phyloP scores from a whole-genome alignment of 1,140 invertebrate species.

The Dryas iulia region DNA sequence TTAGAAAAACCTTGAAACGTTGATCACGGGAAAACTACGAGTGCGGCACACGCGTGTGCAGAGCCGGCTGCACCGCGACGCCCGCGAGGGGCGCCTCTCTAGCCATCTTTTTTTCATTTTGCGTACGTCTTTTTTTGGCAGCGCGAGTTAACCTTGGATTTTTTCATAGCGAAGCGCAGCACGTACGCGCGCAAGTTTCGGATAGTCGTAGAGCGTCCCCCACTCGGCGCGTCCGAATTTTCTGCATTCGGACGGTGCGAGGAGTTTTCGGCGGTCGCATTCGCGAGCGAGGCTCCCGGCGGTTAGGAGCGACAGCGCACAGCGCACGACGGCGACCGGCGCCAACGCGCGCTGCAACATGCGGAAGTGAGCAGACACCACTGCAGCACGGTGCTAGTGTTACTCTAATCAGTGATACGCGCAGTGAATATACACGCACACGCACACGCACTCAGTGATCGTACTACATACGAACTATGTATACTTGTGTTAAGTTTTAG shows the following conservation, averaged over 20 bases:
- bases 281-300: constrained; percentile 71
- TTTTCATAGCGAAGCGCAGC: constrained; percentile 78
- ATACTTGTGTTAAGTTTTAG: constrained; percentile 64
- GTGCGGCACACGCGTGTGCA: constrained; percentile 47
- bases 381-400: constrained; percentile 61
- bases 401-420: constrained; percentile 54
- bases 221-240: constrained; percentile 77
- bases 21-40: constrained; percentile 31
- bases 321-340: constrained; percentile 44
- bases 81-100: constrained; percentile 69
- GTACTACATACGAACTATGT: constrained; percentile 76
- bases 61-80: constrained; percentile 72
- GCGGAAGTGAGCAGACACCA: constrained; percentile 72
- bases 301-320: constrained; percentile 57
- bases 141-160: constrained; percentile 77
- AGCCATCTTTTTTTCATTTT: constrained; percentile 74
- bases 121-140: constrained; percentile 79
- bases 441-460: constrained; percentile 66
- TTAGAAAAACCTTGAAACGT: constrained; percentile 28
- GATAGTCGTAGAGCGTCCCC: constrained; percentile 78
- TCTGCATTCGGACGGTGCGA: constrained; percentile 74
- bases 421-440: constrained; percentile 71
- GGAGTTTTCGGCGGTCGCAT: constrained; percentile 77
- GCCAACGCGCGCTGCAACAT: constrained; percentile 68
- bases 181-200: constrained; percentile 76